phyloP scores from a whole-genome alignment of 1,140 invertebrate species.

The Macrosteles quadrilineatus region DNA sequence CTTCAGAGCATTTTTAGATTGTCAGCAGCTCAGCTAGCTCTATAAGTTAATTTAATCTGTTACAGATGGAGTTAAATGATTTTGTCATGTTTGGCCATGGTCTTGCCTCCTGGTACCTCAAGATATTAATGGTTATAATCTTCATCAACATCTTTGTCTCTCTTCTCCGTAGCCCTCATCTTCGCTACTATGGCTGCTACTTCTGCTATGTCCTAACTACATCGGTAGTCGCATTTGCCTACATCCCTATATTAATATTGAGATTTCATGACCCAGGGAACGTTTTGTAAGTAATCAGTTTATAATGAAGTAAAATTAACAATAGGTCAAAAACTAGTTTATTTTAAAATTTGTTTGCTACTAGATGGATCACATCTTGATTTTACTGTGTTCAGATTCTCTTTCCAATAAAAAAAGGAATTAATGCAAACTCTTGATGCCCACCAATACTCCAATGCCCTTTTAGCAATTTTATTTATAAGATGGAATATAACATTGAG shows the following conservation, averaged over 20 bases:
- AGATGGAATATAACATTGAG: no score
- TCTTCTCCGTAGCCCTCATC: neutral
- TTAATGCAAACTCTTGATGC: no score
- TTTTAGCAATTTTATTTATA: no score
- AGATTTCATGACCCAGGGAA: conserved; percentile 13
- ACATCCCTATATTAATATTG: neutral
- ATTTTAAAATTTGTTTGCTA: no score
- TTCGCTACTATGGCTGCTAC: conserved; percentile 10
- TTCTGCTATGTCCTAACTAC: neutral
- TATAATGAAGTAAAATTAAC: neutral
- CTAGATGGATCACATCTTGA: no score
- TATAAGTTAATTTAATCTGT: no score
- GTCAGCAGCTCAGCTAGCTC: no score
- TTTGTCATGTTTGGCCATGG: neutral
- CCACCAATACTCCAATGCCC: no score
- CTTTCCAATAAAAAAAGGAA: no score
- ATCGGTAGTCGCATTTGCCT: neutral
- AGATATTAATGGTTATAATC: neutral
- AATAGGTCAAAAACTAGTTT: no score
- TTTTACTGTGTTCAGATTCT: no score
- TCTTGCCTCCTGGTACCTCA: conserved; percentile 8
- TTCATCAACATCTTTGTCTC: neutral
- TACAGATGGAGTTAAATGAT: neutral
- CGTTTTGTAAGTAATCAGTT: neutral
- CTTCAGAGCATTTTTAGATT: no score